Conservation (phyloP, 2,797 vertebrate species). For the Antrozous pallidus region DNA sequence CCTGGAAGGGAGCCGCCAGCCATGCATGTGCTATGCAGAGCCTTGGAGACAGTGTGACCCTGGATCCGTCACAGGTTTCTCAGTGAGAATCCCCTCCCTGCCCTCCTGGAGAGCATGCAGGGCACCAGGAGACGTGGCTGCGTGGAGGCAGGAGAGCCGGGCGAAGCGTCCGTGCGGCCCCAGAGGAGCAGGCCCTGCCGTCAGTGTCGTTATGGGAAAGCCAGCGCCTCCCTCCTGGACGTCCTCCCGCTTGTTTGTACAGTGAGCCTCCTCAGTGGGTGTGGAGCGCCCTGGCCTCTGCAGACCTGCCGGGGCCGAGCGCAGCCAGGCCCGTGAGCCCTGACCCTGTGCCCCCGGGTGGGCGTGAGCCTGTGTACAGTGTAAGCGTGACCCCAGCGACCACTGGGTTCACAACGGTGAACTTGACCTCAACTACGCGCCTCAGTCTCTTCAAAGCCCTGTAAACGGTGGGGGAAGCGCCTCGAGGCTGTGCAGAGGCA, state of each 20-base stretch:
- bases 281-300: too few species aligned
- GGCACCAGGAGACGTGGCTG: neutral
- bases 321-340: neutral
- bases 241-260: neutral
- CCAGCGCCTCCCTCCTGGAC: neutral
- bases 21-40: accelerated
- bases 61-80: neutral
- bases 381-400: neutral
- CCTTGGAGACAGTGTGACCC: neutral
- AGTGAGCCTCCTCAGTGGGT: neutral
- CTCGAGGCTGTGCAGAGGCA: too few species aligned
- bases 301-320: too few species aligned
- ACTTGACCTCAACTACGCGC: neutral
- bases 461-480: neutral
- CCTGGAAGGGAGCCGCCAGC: neutral
- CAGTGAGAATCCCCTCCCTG: neutral
- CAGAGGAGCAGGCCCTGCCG: neutral
- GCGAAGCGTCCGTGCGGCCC: too few species aligned
- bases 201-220: neutral
- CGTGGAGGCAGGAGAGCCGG: neutral
- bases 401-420: neutral
- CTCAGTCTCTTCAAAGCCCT: neutral
- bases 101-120: neutral
- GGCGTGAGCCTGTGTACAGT: neutral
- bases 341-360: accelerated